phyloP scores from a whole-genome alignment of 2,888 invertebrate genomes.

The Hedychridium roseum region DNA sequence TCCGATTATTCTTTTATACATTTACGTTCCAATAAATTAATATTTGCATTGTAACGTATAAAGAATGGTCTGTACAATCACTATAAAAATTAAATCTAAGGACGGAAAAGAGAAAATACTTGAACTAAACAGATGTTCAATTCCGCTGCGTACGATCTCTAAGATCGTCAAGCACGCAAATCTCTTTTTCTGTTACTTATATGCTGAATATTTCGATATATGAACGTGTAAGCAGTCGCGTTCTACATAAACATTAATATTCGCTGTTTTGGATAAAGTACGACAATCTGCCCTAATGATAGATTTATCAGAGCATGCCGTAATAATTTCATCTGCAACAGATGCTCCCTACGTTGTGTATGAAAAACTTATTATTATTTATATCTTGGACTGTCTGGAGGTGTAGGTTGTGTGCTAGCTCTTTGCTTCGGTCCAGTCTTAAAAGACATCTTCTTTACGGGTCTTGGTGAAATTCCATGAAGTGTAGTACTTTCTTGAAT shows the following conservation, averaged over 20 bases:
- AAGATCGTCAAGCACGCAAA: constrained; percentile 9
- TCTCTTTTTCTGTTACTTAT: not conserved
- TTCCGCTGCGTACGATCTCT: constrained; percentile 21
- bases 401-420: constrained; percentile 54
- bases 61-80: constrained; percentile 52
- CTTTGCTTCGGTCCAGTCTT: constrained; percentile 68
- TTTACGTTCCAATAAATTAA: constrained; percentile 40
- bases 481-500: constrained; percentile 57
- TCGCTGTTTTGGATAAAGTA: constrained; percentile 15
- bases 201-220: not conserved
- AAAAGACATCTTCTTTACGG: constrained; percentile 74
- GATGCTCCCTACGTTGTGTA: constrained; percentile 17
- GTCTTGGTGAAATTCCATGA: constrained; percentile 73
- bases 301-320: constrained; percentile 19
- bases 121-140: constrained; percentile 40
- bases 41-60: constrained; percentile 43
- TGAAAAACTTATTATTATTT: constrained; percentile 46
- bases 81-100: constrained; percentile 62
- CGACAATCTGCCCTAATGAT: constrained; percentile 28
- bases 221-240: constrained; percentile 13
- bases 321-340: constrained; percentile 30
- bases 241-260: constrained; percentile 11
- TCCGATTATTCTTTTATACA: constrained; percentile 28
- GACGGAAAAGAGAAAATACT: constrained; percentile 61
- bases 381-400: constrained; percentile 61